phyloP scores from a whole-genome alignment of 30 jellyfish, hydroid and myxozoan genomes.

The Rhopilema esculentum region DNA sequence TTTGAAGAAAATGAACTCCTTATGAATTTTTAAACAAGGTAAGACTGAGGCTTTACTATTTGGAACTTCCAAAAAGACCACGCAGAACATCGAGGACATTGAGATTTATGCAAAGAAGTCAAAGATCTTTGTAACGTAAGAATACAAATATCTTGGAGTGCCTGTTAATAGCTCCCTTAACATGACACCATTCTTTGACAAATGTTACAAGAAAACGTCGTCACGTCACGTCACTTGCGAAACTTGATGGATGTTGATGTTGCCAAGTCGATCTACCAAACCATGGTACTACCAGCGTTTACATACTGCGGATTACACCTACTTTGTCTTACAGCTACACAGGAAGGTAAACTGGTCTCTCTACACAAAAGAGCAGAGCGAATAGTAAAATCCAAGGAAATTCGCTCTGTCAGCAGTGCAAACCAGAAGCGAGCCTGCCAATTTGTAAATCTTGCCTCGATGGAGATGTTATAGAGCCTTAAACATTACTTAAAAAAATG shows the following conservation, averaged over 20 bases:
- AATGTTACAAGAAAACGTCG: not conserved
- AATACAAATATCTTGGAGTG: not conserved
- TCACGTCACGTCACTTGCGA: not conserved
- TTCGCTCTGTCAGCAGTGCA: not conserved
- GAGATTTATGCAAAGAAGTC: too few relatives aligned
- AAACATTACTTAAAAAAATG: not conserved
- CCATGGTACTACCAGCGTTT: not conserved
- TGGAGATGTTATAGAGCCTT: not conserved
- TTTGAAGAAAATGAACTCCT: conserved; percentile 45
- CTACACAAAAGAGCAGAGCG: conserved; percentile 1
- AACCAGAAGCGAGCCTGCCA: not conserved
- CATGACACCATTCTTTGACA: not conserved
- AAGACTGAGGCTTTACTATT: conserved; percentile 21
- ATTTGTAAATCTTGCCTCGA: not conserved
- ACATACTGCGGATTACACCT: conserved; percentile 1
- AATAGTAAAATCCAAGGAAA: too few relatives aligned
- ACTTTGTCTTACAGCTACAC: not conserved
- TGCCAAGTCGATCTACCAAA: conserved; percentile 4
- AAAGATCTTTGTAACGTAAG: too few relatives aligned
- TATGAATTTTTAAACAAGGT: conserved; percentile 26
- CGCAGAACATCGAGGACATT: not conserved
- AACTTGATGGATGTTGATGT: conserved; percentile 1
- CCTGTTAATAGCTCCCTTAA: not conserved
- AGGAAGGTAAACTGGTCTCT: not conserved
- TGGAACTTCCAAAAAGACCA: not conserved